Evolutionary conservation across 2,888 invertebrate genomes (phyloP).

Genomic region (Odontocerum albicorne): DNA sequence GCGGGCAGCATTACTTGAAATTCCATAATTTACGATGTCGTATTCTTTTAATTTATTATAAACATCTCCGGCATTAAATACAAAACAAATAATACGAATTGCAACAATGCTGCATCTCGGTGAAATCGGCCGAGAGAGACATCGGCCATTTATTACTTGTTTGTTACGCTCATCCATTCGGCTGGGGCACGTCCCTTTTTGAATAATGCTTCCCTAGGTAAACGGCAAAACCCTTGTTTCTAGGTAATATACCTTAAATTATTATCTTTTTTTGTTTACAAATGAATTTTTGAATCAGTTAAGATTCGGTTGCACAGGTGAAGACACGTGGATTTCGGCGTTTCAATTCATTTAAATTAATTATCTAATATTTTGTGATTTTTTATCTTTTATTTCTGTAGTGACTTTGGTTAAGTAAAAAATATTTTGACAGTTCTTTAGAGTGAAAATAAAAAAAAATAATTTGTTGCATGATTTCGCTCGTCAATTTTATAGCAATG

Average conservation of each 20-base stretch:
- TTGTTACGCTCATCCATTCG: constrained; percentile 18
- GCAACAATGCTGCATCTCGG: not conserved
- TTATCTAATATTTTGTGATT: not conserved
- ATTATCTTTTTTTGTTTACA: constrained; percentile 14
- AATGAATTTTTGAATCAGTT: constrained; percentile 23
- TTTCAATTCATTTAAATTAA: not conserved
- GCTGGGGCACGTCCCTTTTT: constrained; percentile 7
- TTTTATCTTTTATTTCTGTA: no score
- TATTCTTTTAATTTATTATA: constrained; percentile 12
- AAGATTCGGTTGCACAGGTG: constrained; percentile 11
- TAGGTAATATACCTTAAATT: constrained; percentile 22
- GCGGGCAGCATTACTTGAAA: constrained; percentile 5
- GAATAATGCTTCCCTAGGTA: constrained; percentile 10
- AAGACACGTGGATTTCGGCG: constrained; percentile 1
- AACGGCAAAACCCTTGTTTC: constrained; percentile 22
- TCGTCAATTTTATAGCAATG: no score
- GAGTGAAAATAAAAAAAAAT: no score
- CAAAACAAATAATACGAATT: not conserved
- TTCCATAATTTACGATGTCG: constrained; percentile 19
- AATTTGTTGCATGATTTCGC: no score
- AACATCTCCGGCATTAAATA: not conserved
- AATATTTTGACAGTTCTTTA: no score
- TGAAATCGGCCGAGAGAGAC: constrained; percentile 17
- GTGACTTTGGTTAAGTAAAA: no score
- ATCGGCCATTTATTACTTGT: constrained; percentile 21